Percentiles rank a stretch among this genome's conserved stretches.
These are phyloP conservation scores for Koerneria pararmatus DNA, from an alignment of 2,888 invertebrate genomes.

Conservation along the genomic window DNA sequence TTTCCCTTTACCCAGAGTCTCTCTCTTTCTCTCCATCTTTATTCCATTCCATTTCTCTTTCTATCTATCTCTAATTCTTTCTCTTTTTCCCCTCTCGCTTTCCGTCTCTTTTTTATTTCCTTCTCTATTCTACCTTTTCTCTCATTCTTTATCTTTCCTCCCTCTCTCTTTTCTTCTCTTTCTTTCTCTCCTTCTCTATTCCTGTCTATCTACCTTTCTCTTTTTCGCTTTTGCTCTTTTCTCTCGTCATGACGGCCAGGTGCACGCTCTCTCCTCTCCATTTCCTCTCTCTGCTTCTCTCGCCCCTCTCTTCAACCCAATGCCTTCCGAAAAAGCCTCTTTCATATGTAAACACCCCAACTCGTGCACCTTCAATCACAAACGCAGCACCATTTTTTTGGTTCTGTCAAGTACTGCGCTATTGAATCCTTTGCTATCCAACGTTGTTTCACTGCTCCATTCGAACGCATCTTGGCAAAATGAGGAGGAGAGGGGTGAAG, in stretches of 20 bases:
- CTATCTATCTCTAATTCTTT: neutral
- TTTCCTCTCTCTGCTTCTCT: too few species aligned
- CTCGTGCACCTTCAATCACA: too few species aligned
- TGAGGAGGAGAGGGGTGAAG: too few species aligned
- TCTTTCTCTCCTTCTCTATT: neutral
- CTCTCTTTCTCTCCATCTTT: conserved; percentile 9
- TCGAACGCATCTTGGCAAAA: too few species aligned
- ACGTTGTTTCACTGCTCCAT: too few species aligned
- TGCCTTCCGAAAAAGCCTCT: too few species aligned
- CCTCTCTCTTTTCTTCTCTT: conserved; percentile 10
- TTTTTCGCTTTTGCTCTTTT: conserved; percentile 3
- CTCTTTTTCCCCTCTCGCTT: conserved; percentile 14
- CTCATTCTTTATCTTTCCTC: conserved; percentile 11
- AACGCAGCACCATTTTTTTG: too few species aligned
- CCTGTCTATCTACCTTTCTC: conserved; percentile 8
- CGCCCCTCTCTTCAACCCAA: too few species aligned
- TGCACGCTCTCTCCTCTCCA: neutral
- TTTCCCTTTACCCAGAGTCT: neutral
- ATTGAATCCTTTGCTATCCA: too few species aligned
- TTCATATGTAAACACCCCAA: too few species aligned
- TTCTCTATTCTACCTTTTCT: conserved; percentile 2
- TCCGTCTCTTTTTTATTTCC: conserved; percentile 14
- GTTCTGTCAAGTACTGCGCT: too few species aligned
- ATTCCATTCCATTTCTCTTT: conserved; percentile 16
- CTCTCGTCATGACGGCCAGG: neutral